A percentile compares a stretch with the other conserved stretches of the same genome.
These are phyloP conservation scores for Tetranychus piercei DNA, from an alignment of 2,888 invertebrate genomes.

Conservation along the genomic window DNA sequence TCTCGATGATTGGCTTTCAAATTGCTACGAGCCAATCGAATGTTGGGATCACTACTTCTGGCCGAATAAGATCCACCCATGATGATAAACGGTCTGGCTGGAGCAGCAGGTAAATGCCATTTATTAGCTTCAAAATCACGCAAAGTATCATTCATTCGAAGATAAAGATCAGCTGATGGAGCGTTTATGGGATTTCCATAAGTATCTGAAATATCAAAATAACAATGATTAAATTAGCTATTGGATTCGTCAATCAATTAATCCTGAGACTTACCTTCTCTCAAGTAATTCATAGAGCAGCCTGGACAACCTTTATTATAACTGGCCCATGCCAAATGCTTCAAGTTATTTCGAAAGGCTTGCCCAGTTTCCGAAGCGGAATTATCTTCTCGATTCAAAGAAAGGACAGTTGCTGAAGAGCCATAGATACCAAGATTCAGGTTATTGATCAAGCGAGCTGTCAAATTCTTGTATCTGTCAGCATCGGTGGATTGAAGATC, in stretches of 20 bases:
- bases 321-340: conserved; percentile 1
- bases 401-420: neutral
- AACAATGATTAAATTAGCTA: neutral
- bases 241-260: no score
- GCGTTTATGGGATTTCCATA: neutral
- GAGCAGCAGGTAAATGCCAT: conserved; percentile 11
- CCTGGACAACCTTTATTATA: conserved; percentile 4
- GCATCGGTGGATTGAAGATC: conserved; percentile 18
- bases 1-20: conserved; percentile 17
- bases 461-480: conserved; percentile 11
- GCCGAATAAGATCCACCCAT: conserved; percentile 16
- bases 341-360: conserved; percentile 7
- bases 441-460: conserved; percentile 8
- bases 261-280: neutral
- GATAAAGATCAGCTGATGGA: neutral
- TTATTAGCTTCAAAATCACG: conserved; percentile 15
- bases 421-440: conserved; percentile 9
- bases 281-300: neutral
- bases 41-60: conserved; percentile 10
- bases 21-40: neutral
- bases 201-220: neutral
- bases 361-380: neutral
- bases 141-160: conserved; percentile 17
- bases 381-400: neutral
- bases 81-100: conserved; percentile 15